Base-by-base conservation (phyloP, 1,140 invertebrate species). In the Megalonaias nervosa region DNA sequence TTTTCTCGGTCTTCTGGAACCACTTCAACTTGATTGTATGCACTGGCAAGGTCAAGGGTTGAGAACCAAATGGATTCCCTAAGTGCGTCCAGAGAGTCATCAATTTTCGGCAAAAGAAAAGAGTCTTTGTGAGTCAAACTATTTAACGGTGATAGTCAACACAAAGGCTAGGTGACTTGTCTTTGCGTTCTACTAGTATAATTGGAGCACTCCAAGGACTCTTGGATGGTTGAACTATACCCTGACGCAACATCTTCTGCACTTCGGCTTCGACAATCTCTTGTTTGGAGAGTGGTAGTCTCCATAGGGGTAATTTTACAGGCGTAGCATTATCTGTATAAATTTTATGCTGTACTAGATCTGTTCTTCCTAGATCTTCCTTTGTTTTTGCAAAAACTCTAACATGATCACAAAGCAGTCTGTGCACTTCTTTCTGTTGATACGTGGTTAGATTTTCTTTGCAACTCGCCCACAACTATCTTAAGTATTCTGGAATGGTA, bases 141-240 rank as follows among this genome's bases (percentile, higher is more conserved):
- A 31, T 64, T 14, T 21, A 14, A 31, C 26, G 26, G 26, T 3
- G 26, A 3, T 31, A 31, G 26, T 31, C 26, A 31, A 31, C 2
- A 31, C 26, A 31, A 31, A 31, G 26, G 2, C 26, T 2, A 31
- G 26, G 26, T 31, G 26, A 31, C 26, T 31, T 31, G 26, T 31
- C 26, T 3, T 31, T 31, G 26, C 26, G 26, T 31, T 31, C 26
- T 1, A 92, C 89, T 13, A 88, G 85, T 31, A 77, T 69, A 12
- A 77, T 68, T 17, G 70, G 70, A 19, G 75, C 72, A 73, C 60
- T 55, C 77, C 77, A 79, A 23, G 76, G 21, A 72, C 72, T 75
- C 48, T 65, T 77, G 15, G 75, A 78, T 17, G 75, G 81, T 70
- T 81, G 75, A 66, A 78, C 74, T 16, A 74, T 68, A 9, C 70